A percentile compares a stretch with the other conserved stretches of the same genome.
phyloP scores from a whole-genome alignment of 2,797 vertebrate genomes.

The Erpetoichthys calabaricus region DNA sequence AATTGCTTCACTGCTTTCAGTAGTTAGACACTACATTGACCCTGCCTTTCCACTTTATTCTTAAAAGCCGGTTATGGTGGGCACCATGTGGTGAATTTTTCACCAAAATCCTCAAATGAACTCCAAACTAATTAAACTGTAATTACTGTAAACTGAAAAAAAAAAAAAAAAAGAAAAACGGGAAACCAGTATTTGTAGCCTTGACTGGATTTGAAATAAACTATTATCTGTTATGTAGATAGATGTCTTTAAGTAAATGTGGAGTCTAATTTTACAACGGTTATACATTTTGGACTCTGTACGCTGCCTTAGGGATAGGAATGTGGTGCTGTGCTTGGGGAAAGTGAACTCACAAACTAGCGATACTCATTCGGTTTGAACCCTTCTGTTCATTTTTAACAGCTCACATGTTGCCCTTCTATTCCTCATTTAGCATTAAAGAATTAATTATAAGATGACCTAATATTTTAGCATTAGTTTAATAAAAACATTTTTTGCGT shows the following conservation, averaged over 20 bases:
- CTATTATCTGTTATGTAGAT: constrained; percentile 56
- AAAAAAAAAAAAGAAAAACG: constrained; percentile 29
- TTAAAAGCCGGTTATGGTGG: constrained; percentile 36
- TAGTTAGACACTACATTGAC: constrained; percentile 59
- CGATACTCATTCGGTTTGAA: constrained; percentile 55
- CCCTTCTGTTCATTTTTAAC: constrained; percentile 40
- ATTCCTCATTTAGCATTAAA: constrained; percentile 68
- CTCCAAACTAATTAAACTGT: constrained; percentile 56
- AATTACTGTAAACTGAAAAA: constrained; percentile 58
- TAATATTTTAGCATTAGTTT: constrained; percentile 66
- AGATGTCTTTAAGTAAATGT: constrained; percentile 58
- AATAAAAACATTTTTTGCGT: constrained; percentile 65
- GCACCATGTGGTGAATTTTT: constrained; percentile 35
- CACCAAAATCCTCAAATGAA: constrained; percentile 38
- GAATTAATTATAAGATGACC: constrained; percentile 42
- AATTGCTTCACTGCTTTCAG: constrained; percentile 65
- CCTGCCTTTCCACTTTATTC: constrained; percentile 31
- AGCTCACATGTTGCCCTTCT: constrained; percentile 51
- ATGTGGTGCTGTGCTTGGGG: constrained; percentile 58
- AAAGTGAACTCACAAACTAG: constrained; percentile 56
- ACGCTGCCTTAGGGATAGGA: constrained; percentile 59
- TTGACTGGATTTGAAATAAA: constrained; percentile 58
- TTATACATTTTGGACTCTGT: constrained; percentile 57
- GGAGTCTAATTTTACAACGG: constrained; percentile 57
- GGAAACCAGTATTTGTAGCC: constrained; percentile 56